These are phyloP conservation scores for Rhodinocichla rosea DNA, from an alignment of 2,113 vertebrate genomes.

Conservation along the genomic window DNA sequence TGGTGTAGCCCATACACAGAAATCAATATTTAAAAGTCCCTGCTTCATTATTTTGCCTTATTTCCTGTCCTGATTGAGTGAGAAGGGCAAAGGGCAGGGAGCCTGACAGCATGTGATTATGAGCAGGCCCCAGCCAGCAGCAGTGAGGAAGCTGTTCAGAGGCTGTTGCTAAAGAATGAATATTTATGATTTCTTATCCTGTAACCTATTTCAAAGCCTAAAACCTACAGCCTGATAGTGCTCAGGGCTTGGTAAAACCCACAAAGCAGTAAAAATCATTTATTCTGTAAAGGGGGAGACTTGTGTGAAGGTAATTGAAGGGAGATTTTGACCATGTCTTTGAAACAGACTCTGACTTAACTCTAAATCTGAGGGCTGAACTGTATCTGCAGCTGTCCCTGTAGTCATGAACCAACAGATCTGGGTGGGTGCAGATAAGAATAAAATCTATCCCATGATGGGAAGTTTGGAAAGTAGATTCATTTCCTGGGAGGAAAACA, in stretches of 20 bases:
- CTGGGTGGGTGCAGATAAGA: conserved; percentile 25
- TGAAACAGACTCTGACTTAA: conserved; percentile 14
- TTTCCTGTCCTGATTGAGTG: not conserved
- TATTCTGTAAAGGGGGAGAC: not conserved
- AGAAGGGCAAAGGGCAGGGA: conserved; percentile 14
- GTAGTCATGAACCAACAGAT: not conserved
- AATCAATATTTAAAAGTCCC: conserved; percentile 36
- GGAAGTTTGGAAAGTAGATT: not conserved
- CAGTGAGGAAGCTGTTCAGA: not conserved
- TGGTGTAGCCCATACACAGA: not conserved
- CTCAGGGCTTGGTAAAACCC: conserved; percentile 10
- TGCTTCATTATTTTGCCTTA: conserved; percentile 28
- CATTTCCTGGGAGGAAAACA: not conserved
- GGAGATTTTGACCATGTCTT: conserved; percentile 16
- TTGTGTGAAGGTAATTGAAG: conserved; percentile 1
- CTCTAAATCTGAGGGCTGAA: conserved; percentile 10
- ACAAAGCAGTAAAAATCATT: conserved; percentile 44
- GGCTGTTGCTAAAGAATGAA: not conserved
- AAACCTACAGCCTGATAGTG: not conserved
- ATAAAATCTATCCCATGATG: not conserved
- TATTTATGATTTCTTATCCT: conserved; percentile 48
- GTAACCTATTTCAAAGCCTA: conserved; percentile 36
- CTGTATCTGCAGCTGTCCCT: not conserved
- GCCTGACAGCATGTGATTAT: not conserved
- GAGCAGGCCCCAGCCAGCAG: not conserved